Base-by-base conservation (phyloP, 2,888 invertebrate species). In the Watsonalla cultraria region DNA sequence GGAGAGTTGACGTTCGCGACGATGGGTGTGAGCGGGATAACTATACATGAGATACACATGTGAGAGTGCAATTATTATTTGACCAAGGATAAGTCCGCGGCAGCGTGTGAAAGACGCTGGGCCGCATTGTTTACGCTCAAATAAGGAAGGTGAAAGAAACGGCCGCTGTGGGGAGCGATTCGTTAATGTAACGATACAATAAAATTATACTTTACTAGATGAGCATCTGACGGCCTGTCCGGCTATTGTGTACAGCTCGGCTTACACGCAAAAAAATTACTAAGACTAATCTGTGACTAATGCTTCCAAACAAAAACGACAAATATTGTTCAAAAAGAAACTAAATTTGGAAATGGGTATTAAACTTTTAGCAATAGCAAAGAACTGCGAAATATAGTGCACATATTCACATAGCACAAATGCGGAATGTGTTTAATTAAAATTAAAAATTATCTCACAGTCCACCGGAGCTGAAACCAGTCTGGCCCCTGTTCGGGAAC, bases 101-200 rank as follows among this genome's bases (percentile, higher is more conserved):
- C 81, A 85, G 86, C 90, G 90, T 90, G 90, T 87, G 90, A 90
- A 90, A 88, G 87, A 86, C 85, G 84, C 81, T 82, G 84, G 77
- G 76, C 76, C 68, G 76, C 82, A 86, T 90, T 90, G 90, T 90
- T 88, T 90, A 89, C 88, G 87, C 85, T 87, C 79, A 89, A 90
- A 87, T 88, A 90, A 86, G 84, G 82, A 84, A 84, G 80, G 77
- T 84, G 71, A 85, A 89, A 86, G 83, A 86, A 84, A 81, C 79
- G 72, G 69, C 71, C 77, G 68, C 73, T 70, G 72, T 75, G 77
- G 80, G 76, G 76, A 80, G 68, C 66, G 66, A 79, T 84, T 87
- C 82, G 80, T 79, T 84, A 83, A 82, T 76, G 65, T 71, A 80
- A 75, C 76, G 77, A 76, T 82, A 82, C 83, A 82, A 80, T 82